phyloP scores from a whole-genome alignment of 2,113 vertebrate genomes.

The Macrotis lagotis region DNA sequence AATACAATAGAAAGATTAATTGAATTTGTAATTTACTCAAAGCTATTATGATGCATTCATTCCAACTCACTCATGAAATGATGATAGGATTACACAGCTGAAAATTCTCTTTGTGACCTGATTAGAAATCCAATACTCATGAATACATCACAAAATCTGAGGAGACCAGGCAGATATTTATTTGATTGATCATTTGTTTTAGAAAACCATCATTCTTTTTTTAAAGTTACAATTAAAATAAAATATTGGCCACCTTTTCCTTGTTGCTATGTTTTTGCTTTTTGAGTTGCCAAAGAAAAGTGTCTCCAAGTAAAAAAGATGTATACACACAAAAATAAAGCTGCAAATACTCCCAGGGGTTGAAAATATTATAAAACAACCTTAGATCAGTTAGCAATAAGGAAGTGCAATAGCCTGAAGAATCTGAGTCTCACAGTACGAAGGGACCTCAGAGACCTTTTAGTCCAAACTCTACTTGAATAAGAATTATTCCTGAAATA shows the following conservation, averaged over 20 bases:
- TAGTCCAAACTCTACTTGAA: background rate
- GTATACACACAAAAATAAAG: background rate
- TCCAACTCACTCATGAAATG: background rate
- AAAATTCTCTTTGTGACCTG: slow-evolving; percentile 9
- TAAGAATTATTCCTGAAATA: background rate
- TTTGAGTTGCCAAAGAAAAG: background rate
- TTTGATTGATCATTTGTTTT: background rate
- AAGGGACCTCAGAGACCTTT: background rate
- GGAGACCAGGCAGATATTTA: background rate
- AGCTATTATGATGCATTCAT: background rate
- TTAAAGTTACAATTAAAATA: background rate
- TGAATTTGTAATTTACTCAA: slow-evolving; percentile 16
- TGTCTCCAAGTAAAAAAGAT: background rate
- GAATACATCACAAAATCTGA: background rate
- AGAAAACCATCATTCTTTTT: background rate
- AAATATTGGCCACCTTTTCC: background rate
- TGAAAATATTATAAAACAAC: background rate
- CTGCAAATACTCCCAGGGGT: background rate
- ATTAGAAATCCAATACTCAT: background rate
- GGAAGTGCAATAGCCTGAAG: background rate
- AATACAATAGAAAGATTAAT: slow-evolving; percentile 2
- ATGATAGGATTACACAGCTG: background rate
- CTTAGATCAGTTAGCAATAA: background rate
- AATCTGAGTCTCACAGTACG: background rate
- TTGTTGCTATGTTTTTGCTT: background rate